Conservation (phyloP, 2,888 invertebrate species). For the Parapristionchus giblindavisi region DNA sequence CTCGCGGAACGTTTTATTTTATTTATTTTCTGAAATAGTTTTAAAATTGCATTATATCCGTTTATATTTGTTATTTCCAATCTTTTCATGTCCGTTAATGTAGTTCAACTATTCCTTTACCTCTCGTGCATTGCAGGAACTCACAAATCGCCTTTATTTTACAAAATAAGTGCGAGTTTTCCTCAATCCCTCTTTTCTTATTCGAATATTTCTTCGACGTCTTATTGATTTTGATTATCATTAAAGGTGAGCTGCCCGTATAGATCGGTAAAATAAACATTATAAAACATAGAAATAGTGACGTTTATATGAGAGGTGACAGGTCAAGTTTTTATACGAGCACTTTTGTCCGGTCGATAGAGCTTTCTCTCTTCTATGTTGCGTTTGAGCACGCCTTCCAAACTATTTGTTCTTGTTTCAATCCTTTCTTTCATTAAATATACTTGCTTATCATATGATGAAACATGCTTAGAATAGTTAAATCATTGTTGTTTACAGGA, state of each 20-base stretch:
- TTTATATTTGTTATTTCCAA: no score
- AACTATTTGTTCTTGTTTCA: neutral
- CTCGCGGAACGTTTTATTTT: no score
- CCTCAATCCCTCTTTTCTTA: no score
- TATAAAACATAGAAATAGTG: no score
- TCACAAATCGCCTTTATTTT: no score
- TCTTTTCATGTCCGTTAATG: no score
- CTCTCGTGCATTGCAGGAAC: no score
- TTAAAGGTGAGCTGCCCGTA: neutral
- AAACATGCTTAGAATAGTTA: neutral
- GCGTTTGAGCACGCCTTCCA: neutral
- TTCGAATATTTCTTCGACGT: neutral
- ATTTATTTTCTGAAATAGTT: no score
- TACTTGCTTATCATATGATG: neutral
- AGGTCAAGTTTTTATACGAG: slow-evolving; percentile 23
- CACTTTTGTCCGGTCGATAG: slow-evolving; percentile 23
- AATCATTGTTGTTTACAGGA: neutral
- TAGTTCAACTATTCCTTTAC: no score
- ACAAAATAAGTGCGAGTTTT: no score
- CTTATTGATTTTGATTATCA: neutral
- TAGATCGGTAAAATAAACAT: neutral
- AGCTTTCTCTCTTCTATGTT: neutral
- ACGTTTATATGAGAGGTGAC: slow-evolving; percentile 2
- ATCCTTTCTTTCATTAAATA: neutral
- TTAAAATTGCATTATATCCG: no score